Evolutionary conservation across 2,113 vertebrate species (phyloP).

Genomic region (Vulpes ferrilata): DNA sequence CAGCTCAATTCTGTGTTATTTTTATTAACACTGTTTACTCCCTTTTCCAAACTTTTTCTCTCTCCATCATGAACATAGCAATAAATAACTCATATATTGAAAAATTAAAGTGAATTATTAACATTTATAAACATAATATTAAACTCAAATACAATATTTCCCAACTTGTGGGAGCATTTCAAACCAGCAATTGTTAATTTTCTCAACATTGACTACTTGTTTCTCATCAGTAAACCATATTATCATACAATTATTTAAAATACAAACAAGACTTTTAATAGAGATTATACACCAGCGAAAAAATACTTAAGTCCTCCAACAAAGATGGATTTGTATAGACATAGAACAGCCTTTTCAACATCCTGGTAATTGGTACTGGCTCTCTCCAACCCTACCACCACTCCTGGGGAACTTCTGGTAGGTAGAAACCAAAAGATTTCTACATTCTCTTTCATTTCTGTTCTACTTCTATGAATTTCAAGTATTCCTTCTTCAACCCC

Average conservation of each 20-base stretch:
- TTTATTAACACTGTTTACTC: neutral
- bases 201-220: neutral
- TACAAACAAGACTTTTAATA: neutral
- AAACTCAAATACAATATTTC: neutral
- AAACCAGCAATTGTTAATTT: neutral
- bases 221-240: neutral
- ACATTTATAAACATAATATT: neutral
- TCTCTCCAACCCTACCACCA: neutral
- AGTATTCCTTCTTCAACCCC: neutral
- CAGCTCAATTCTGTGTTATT: neutral
- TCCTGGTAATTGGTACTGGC: neutral
- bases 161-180: constrained; percentile 19
- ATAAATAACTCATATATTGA: neutral
- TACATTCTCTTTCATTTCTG: neutral
- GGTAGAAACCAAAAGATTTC: neutral
- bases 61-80: neutral
- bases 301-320: neutral
- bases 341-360: neutral
- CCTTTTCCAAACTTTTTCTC: neutral
- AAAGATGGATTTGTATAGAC: neutral
- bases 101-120: neutral
- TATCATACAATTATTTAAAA: neutral
- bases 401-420: neutral
- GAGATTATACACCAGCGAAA: neutral
- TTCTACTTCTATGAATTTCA: neutral